Evolutionary conservation across 2,113 vertebrate species (phyloP).

Genomic region (Eudyptes chrysolophus): DNA sequence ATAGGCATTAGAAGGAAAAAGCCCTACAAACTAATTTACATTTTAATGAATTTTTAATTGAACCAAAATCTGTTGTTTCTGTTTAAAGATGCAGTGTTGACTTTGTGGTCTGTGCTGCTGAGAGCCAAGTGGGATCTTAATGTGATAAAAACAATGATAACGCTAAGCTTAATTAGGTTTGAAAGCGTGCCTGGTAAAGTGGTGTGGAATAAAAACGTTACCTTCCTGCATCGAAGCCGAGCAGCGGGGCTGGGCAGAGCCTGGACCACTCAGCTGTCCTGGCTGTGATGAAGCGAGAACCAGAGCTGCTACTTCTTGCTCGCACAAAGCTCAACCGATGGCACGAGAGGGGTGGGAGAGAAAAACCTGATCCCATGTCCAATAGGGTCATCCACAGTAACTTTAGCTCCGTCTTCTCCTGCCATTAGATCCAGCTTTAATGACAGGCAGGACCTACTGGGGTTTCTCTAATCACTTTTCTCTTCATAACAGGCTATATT

Average conservation of each 20-base stretch:
- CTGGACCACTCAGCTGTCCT: not conserved
- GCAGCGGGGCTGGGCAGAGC: not conserved
- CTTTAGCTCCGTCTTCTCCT: not conserved
- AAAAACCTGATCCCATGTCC: not conserved
- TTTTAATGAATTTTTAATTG: slow-evolving; percentile 89
- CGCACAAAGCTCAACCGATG: not conserved
- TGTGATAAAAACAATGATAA: slow-evolving; percentile 82
- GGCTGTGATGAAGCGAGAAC: not conserved
- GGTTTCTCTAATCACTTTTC: not conserved
- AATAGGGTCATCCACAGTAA: not conserved
- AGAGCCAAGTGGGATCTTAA: slow-evolving; percentile 77
- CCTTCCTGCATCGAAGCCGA: not conserved
- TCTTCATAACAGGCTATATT: not conserved
- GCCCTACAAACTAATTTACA: slow-evolving; percentile 79
- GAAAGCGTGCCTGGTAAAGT: slow-evolving; percentile 61
- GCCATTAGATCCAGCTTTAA: not conserved
- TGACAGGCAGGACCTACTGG: not conserved
- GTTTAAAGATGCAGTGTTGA: slow-evolving; percentile 82
- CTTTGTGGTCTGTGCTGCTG: slow-evolving; percentile 74
- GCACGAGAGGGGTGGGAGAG: rapidly evolving
- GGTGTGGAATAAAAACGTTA: not conserved
- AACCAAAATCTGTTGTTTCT: slow-evolving; percentile 85
- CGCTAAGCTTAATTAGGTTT: slow-evolving; percentile 80
- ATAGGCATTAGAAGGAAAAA: slow-evolving; percentile 66
- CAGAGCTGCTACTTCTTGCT: not conserved